phyloP scores from a whole-genome alignment of 1,140 invertebrate species.

The Olivierus martensii region DNA sequence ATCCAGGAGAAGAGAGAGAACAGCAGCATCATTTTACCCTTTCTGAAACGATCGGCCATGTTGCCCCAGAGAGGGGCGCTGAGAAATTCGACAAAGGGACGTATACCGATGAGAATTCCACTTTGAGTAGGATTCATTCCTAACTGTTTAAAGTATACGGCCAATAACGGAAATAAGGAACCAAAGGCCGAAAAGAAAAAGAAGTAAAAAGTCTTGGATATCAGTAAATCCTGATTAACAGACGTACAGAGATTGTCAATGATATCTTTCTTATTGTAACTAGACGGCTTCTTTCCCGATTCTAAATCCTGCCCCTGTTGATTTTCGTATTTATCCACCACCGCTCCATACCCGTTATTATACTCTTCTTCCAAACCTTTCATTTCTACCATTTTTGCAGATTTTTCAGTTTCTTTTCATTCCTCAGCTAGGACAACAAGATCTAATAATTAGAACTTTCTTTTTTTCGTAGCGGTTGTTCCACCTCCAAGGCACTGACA shows the following conservation, averaged over 20 bases:
- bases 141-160: slow-evolving; percentile 96
- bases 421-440: no score
- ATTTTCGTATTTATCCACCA: no score
- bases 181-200: slow-evolving; percentile 99
- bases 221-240: slow-evolving; percentile 67
- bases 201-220: slow-evolving; percentile 95
- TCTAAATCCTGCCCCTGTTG: no score
- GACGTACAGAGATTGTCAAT: not conserved
- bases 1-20: slow-evolving; percentile 88
- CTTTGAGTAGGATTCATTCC: slow-evolving; percentile 94
- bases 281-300: no score
- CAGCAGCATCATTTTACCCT: slow-evolving; percentile 74
- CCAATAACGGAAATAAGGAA: slow-evolving; percentile 92
- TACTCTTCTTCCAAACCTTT: no score
- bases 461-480: no score
- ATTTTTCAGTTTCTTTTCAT: no score
- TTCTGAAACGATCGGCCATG: slow-evolving; percentile 80
- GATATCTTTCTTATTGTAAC: no score
- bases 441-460: no score
- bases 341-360: no score
- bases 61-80: slow-evolving; percentile 95
- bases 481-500: no score
- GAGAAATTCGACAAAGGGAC: slow-evolving; percentile 96
- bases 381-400: no score
- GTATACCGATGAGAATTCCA: slow-evolving; percentile 67